A percentile compares a stretch with the other conserved stretches of the same genome.
Conservation (phyloP, 2,888 invertebrate species). For the Caenorhabditis virilis region DNA sequence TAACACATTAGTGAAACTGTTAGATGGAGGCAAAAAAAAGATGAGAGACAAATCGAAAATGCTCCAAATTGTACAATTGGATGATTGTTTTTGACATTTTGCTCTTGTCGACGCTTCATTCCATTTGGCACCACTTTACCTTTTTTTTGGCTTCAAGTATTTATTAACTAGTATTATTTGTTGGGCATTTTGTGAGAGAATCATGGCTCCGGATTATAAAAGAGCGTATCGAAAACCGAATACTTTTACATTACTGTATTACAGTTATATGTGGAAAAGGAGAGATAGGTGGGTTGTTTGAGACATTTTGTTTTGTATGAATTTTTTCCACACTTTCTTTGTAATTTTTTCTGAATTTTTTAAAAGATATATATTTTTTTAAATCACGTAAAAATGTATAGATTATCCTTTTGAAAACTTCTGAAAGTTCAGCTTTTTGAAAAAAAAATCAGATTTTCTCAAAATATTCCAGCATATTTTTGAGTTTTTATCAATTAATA, state of each 20-base stretch:
- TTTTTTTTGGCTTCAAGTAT: neutral
- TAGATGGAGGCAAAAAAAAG: neutral
- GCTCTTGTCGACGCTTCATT: slow-evolving; percentile 2
- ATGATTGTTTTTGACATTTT: slow-evolving; percentile 50
- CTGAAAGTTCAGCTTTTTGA: no score
- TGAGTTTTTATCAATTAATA: no score
- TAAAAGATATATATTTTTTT: no score
- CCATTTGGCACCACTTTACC: neutral
- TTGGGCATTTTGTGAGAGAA: neutral
- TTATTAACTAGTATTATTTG: neutral
- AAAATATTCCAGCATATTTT: no score
- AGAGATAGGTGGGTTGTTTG: slow-evolving; percentile 58
- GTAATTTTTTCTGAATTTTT: neutral
- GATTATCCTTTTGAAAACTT: no score
- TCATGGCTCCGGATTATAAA: slow-evolving; percentile 28
- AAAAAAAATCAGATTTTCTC: no score
- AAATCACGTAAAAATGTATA: no score
- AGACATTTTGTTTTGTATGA: neutral
- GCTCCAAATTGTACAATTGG: slow-evolving; percentile 46
- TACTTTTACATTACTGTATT: slow-evolving; percentile 60
- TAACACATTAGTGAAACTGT: neutral
- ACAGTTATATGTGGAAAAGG: slow-evolving; percentile 66
- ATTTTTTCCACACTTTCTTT: neutral
- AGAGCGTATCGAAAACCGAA: slow-evolving; percentile 58
- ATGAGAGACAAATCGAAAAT: neutral